Percentiles rank a stretch among this genome's conserved stretches.
These are phyloP conservation scores for Porites lutea DNA, from an alignment of 64 coral and sea anemone genomes.

Conservation along the genomic window DNA sequence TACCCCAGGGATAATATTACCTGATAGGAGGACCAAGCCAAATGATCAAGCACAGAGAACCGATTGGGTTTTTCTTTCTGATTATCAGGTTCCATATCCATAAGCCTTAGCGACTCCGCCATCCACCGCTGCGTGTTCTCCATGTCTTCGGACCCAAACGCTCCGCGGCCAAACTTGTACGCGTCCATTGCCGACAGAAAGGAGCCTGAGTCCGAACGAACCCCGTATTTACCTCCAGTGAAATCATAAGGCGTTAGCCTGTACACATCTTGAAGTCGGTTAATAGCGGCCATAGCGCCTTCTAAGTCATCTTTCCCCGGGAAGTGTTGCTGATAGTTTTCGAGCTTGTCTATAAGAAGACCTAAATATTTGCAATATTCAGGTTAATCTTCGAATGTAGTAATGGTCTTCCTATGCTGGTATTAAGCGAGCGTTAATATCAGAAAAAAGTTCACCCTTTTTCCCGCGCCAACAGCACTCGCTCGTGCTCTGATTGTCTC, in stretches of 20 bases:
- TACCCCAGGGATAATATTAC: neutral
- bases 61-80: slow-evolving; percentile 42
- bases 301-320: slow-evolving; percentile 63
- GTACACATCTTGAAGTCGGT: slow-evolving; percentile 81
- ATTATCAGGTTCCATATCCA: slow-evolving; percentile 45
- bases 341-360: slow-evolving; percentile 62
- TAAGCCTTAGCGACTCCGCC: slow-evolving; percentile 71
- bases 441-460: no score
- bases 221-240: slow-evolving; percentile 52
- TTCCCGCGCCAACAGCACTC: no score
- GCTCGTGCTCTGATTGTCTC: no score
- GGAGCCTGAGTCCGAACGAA: neutral
- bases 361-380: slow-evolving; percentile 2
- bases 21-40: slow-evolving; percentile 85
- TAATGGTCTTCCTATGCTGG: no score
- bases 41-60: slow-evolving; percentile 73
- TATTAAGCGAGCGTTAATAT: no score
- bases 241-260: slow-evolving; percentile 70
- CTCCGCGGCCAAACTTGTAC: slow-evolving; percentile 74
- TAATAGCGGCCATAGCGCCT: slow-evolving; percentile 78
- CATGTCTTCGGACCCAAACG: slow-evolving; percentile 67
- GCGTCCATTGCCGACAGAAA: slow-evolving; percentile 68
- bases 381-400: no score
- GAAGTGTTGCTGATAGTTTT: slow-evolving; percentile 37
- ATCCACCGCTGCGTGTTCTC: slow-evolving; percentile 77